These are phyloP conservation scores for Serranus cabrilla DNA, from an alignment of 2,797 vertebrate species.

Conservation along the genomic window DNA sequence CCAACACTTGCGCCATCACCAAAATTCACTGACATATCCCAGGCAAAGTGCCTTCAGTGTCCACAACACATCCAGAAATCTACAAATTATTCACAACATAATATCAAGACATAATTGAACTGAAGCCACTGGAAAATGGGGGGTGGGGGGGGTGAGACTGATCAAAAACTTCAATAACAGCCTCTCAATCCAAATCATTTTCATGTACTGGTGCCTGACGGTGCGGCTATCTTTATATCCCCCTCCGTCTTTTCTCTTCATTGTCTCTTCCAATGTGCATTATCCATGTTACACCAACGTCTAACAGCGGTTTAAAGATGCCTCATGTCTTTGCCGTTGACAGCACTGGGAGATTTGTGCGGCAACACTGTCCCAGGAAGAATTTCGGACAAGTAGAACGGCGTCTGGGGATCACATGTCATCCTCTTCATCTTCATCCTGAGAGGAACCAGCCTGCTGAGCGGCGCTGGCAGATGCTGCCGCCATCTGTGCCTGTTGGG, in stretches of 20 bases:
- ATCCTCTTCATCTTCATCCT: constrained; percentile 98
- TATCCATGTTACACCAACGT: constrained; percentile 32
- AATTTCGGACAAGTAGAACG: constrained; percentile 26
- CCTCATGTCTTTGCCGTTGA: constrained; percentile 85
- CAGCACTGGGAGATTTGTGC: constrained; percentile 82
- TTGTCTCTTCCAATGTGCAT: constrained; percentile 51
- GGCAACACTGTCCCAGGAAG: constrained; percentile 81
- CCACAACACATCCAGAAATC: constrained; percentile 59
- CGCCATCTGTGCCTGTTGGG: constrained; percentile 97
- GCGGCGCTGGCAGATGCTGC: constrained; percentile 94
- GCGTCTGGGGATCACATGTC: constrained; percentile 91
- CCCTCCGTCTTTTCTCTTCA: constrained; percentile 22
- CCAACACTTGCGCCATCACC: constrained; percentile 42
- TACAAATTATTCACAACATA: constrained; percentile 66
- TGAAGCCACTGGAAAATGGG: constrained; percentile 49
- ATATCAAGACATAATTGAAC: constrained; percentile 57
- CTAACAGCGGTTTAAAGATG: constrained; percentile 79
- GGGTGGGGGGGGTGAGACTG: constrained; percentile 5
- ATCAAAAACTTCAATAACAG: constrained; percentile 56
- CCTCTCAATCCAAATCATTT: constrained; percentile 55
- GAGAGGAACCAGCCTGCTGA: constrained; percentile 96
- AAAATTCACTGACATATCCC: constrained; percentile 30
- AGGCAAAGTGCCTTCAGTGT: constrained; percentile 34
- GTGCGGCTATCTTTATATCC: constrained; percentile 27
- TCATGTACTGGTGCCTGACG: constrained; percentile 50